Conservation (phyloP, 2,113 vertebrate genomes). For the Nerophis ophidion region DNA sequence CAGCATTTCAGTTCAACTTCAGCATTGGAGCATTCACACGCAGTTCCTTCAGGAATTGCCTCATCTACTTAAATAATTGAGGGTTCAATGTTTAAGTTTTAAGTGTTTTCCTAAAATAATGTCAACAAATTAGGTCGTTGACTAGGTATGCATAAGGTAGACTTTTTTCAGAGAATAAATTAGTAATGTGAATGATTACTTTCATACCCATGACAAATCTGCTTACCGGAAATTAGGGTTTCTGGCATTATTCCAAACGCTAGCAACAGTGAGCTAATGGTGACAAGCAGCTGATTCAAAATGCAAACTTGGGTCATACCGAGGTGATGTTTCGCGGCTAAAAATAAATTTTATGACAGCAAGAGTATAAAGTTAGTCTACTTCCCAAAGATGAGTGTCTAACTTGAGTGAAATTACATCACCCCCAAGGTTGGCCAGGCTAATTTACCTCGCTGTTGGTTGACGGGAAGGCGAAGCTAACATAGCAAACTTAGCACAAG, state of each 20-base stretch:
- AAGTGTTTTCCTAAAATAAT: too few relatives aligned
- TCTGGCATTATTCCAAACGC: not conserved
- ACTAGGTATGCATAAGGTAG: too few relatives aligned
- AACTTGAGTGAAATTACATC: conserved; percentile 9
- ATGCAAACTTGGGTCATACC: too few relatives aligned
- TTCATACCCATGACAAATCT: not conserved
- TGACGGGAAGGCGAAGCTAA: conserved; percentile 31
- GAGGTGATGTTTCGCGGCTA: not conserved
- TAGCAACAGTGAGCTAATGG: not conserved
- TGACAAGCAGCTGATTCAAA: not conserved
- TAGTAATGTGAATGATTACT: not conserved
- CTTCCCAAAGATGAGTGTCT: not conserved
- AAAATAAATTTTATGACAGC: not conserved
- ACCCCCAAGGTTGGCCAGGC: conserved; percentile 23
- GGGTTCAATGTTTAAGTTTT: too few relatives aligned
- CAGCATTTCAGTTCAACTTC: too few relatives aligned
- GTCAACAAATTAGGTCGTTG: too few relatives aligned
- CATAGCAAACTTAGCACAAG: conserved; percentile 16
- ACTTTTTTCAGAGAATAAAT: too few relatives aligned
- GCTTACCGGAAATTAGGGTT: conserved; percentile 1
- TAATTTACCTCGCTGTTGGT: conserved; percentile 18
- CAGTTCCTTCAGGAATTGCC: too few relatives aligned
- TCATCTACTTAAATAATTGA: too few relatives aligned
- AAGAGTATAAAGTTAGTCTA: not conserved
- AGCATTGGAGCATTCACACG: too few relatives aligned